These are phyloP conservation scores for Coryphaenoides rupestris DNA, from an alignment of 2,113 vertebrate genomes.

Conservation along the genomic window DNA sequence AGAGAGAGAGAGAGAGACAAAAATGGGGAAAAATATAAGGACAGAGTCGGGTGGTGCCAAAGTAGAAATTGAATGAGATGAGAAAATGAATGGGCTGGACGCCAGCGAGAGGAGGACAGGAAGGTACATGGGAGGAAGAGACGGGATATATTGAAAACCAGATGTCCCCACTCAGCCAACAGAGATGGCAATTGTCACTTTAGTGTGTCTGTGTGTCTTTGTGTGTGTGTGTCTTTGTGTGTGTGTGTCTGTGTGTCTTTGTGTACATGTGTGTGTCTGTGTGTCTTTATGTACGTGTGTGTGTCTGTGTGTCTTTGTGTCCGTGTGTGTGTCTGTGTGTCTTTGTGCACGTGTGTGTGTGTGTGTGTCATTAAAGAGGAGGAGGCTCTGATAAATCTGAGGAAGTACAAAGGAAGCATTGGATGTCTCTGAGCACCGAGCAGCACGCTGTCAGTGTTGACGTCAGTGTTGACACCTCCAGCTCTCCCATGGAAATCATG, in stretches of 20 bases:
- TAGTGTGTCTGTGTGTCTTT: slow-evolving; percentile 3
- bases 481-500: too few species aligned
- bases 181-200: background rate
- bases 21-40: slow-evolving; percentile 24
- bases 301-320: background rate
- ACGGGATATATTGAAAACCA: background rate
- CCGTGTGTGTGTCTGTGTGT: too few species aligned
- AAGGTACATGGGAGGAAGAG: background rate
- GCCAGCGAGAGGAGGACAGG: background rate
- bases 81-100: background rate
- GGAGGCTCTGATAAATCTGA: too few species aligned
- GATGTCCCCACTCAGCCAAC: background rate
- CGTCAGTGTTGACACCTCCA: too few species aligned
- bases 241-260: background rate
- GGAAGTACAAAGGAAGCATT: too few species aligned
- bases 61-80: background rate
- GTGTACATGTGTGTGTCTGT: background rate
- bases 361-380: too few species aligned
- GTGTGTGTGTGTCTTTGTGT: background rate
- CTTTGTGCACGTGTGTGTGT: too few species aligned
- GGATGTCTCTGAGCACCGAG: too few species aligned
- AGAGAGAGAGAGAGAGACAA: background rate
- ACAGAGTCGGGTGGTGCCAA: slow-evolving; percentile 1
- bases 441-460: too few species aligned
- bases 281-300: background rate